Percentiles rank a stretch among this genome's conserved stretches.
Conservation (phyloP, 1,140 invertebrate genomes). For the Pollicipes pollicipes region DNA sequence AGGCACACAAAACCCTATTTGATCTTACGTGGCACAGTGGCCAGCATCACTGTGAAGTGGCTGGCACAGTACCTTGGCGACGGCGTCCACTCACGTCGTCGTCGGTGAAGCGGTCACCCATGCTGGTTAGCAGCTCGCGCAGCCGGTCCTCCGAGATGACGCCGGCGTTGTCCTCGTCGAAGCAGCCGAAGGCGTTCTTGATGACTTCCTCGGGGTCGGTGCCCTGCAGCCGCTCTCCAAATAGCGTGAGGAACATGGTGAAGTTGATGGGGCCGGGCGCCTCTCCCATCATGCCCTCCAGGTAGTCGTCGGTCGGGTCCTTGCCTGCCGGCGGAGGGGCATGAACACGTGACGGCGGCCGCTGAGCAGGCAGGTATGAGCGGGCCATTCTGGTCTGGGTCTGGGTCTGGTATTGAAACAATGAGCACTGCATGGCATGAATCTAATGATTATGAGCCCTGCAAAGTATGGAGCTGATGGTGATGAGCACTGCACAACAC, state of each 20-base stretch:
- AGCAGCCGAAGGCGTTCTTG: slow-evolving; percentile 90
- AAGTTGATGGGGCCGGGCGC: slow-evolving; percentile 95
- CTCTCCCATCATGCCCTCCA: slow-evolving; percentile 95
- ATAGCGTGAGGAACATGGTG: slow-evolving; percentile 96
- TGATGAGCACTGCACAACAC: too few species aligned
- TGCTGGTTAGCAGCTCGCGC: slow-evolving; percentile 81
- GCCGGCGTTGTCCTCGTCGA: slow-evolving; percentile 81
- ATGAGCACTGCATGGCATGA: too few species aligned
- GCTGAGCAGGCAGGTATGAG: too few species aligned
- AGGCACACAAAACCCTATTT: too few species aligned
- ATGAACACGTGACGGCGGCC: too few species aligned
- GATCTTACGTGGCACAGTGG: too few species aligned
- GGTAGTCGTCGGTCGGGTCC: slow-evolving; percentile 81
- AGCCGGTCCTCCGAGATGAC: slow-evolving; percentile 83
- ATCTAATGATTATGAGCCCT: too few species aligned
- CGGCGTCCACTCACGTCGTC: slow-evolving; percentile 57
- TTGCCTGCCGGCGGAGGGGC: slow-evolving; percentile 45
- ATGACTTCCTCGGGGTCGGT: slow-evolving; percentile 92
- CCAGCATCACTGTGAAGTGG: too few species aligned
- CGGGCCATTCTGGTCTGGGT: too few species aligned
- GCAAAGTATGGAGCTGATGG: too few species aligned
- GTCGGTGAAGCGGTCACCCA: slow-evolving; percentile 91
- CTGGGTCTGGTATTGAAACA: too few species aligned
- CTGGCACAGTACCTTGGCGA: too few species aligned
- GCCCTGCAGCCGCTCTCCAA: slow-evolving; percentile 87